Conservation (phyloP, 2,797 vertebrate genomes). For the Falco columbarius region DNA sequence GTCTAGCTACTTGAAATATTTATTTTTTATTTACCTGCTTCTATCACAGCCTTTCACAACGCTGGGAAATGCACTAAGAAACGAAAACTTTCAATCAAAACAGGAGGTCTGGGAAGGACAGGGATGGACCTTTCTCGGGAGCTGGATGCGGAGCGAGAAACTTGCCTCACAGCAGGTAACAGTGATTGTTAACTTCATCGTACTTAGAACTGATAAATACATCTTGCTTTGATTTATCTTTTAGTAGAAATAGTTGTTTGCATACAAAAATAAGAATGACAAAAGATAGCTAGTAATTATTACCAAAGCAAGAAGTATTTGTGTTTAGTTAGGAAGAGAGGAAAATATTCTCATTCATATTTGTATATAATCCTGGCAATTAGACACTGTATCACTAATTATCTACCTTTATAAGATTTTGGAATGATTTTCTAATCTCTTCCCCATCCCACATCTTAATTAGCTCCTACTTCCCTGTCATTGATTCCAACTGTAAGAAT, state of each 20-base stretch:
- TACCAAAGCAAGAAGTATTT: neutral
- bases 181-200: neutral
- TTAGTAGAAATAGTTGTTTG: neutral
- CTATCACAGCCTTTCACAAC: neutral
- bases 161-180: neutral
- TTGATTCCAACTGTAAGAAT: neutral
- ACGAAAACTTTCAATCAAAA: neutral
- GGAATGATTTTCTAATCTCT: conserved; percentile 26
- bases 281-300: neutral
- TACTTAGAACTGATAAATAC: neutral
- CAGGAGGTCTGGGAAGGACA: accelerated
- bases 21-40: neutral
- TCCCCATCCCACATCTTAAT: neutral
- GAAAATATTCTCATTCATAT: neutral
- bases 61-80: neutral
- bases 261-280: neutral
- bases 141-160: neutral
- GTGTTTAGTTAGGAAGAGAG: neutral
- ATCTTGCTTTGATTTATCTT: neutral
- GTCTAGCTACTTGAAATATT: neutral
- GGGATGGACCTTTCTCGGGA: neutral
- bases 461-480: neutral
- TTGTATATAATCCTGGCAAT: neutral
- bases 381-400: conserved; percentile 14
- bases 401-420: neutral